phyloP scores from a whole-genome alignment of 2,113 vertebrate species.

The Ciconia stormi region DNA sequence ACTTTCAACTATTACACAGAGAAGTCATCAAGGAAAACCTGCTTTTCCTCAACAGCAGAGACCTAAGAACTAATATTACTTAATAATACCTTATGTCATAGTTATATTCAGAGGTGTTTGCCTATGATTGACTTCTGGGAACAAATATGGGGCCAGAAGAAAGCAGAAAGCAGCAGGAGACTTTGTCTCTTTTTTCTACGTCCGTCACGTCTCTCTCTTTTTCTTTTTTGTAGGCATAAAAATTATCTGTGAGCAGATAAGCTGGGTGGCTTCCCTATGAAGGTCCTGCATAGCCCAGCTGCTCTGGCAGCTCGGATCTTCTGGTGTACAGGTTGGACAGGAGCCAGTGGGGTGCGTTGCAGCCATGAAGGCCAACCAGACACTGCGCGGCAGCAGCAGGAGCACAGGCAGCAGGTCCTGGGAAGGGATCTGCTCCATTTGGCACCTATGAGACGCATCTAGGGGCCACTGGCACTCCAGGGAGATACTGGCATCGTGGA shows the following conservation, averaged over 20 bases:
- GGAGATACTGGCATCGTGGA: background rate
- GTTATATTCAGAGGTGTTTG: background rate
- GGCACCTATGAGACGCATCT: background rate
- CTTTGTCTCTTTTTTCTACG: background rate
- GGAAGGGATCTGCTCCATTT: background rate
- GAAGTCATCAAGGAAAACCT: background rate
- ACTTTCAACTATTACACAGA: background rate
- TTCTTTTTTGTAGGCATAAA: background rate
- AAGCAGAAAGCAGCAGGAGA: background rate
- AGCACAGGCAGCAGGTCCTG: background rate
- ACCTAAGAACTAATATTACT: background rate
- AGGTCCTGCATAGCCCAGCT: background rate
- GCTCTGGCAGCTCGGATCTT: background rate
- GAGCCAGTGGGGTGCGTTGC: background rate
- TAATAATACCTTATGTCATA: background rate
- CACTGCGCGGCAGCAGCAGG: background rate
- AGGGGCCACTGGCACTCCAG: background rate
- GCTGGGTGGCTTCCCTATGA: background rate
- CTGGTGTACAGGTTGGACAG: background rate
- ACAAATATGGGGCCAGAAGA: background rate
- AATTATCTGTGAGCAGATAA: background rate
- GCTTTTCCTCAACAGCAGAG: background rate
- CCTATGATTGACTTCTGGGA: background rate
- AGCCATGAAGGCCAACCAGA: background rate
- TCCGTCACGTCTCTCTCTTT: background rate